phyloP scores from a whole-genome alignment of 2,888 invertebrate species.

The Eledone cirrhosa region DNA sequence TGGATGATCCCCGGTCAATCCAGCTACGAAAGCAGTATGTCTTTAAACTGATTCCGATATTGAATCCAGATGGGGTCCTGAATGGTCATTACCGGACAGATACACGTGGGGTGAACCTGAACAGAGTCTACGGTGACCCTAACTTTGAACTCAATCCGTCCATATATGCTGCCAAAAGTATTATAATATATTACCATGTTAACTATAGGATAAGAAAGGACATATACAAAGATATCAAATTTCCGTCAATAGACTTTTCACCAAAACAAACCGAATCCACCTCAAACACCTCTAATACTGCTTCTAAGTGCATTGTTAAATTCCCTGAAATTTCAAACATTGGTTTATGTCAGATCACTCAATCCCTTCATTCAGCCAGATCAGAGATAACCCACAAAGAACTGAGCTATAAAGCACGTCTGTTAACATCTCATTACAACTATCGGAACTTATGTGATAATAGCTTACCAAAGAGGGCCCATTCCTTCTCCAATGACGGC shows the following conservation, averaged over 20 bases:
- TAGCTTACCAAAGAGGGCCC: background rate
- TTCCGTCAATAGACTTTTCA: background rate
- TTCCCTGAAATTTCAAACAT: background rate
- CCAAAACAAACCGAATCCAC: background rate
- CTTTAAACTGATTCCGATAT: conserved; percentile 88
- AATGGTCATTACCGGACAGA: conserved; percentile 81
- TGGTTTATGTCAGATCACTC: background rate
- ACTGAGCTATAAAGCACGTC: no score
- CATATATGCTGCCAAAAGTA: conserved; percentile 83
- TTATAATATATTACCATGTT: conserved; percentile 70
- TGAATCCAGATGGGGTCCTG: conserved; percentile 91
- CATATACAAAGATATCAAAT: background rate
- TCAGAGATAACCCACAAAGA: background rate
- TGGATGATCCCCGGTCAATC: conserved; percentile 80
- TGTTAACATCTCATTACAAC: background rate
- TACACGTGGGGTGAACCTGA: conserved; percentile 86
- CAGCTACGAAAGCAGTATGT: conserved; percentile 76
- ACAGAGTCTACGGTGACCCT: conserved; percentile 85
- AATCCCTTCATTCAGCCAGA: conserved; percentile 8
- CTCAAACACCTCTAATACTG: conserved; percentile 32
- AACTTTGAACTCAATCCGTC: conserved; percentile 80
- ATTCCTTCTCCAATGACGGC: conserved; percentile 1
- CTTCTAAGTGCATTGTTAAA: conserved; percentile 23
- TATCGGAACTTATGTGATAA: conserved; percentile 16
- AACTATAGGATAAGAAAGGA: conserved; percentile 48